Evolutionary conservation across 2,888 invertebrate species (phyloP), one percentile per base, ranked within the genome.

Genomic region (Hydriomena furcata): DNA sequence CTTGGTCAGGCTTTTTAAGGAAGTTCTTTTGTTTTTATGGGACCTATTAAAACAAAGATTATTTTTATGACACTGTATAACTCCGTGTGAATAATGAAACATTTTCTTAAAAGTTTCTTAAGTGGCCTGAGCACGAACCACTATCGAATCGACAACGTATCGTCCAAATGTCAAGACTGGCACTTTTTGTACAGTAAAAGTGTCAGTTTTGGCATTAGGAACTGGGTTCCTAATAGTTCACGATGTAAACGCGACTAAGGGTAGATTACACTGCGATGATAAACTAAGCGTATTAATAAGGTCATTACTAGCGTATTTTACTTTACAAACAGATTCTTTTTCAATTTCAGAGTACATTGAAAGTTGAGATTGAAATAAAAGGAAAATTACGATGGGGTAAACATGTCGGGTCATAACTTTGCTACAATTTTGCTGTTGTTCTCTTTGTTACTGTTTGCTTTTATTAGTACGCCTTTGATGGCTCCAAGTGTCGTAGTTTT

Each of bases 401-500:
- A 68, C 60, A 63, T 62, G 56, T 61, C 55, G 60, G 62, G 54
- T 47, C 55, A 55, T 60, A 60, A 60, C 67, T 65, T 65, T 66
- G 65, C 68, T 65, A 73, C 74, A 72, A 63, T 73, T 71, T 77
- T 68, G 72, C 67, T 73, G 73, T 76, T 70, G 73, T 73, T 71
- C 66, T 71, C 75, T 75, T 70, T 71, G 71, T 76, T 70, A 73
- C 69, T 71, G 71, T 76, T 78, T 73, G 70, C 72, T 80, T 84
- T 83, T 83, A 83, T 82, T 82, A 79, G 75, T 72, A 63, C 63
- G 71, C 73, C 74, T 83, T 79, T 82, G 80, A 82, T 80, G 76
- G 77, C 69, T 68, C 65, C 68, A 73, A 78, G 79, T 80, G 79
- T 73, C 75, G 74, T 68, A 71, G 75, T 79, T 84, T 83, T 83